Base-by-base conservation (phyloP, 2,797 vertebrate genomes). In the Sebastes taczanowskii region DNA sequence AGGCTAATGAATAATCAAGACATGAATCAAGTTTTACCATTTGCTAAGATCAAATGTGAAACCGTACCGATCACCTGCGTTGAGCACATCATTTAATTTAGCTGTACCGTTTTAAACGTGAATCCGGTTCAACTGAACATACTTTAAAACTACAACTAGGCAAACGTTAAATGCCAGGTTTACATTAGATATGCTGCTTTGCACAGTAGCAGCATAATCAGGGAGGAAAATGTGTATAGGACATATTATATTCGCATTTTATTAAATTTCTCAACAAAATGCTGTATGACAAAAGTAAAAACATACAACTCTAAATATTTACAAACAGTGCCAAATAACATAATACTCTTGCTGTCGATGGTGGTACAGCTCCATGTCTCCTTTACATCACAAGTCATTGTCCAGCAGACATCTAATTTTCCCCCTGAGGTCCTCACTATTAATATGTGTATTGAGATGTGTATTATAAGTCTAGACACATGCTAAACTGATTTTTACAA, bases 251-350 rank as follows among this genome's bases (percentile, higher is more conserved):
- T 38, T 65, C 3, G 2, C 16, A 23, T 80, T 88, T 82, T 65
- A 63, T 80, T 78, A 29, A 7, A 42, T 66, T 58, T 77, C 14
- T 56, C 30, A 38, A 78, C 35, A 83, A 85, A 81, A 27, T 38
- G 9, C 64, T 78, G 27, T 34, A 62, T 34, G 55, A 80, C 38
- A 18, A 53, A 66, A 70, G 14, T 71, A 81, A 84, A 87, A 80
- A 67, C 81, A 85, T 30, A 75, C 75, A 85, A 78, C 66, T 56
- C 25, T 13, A 52, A 78, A 69, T 87, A 90, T 91, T 74, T 89
- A 92, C 91, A 90, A 65, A 81, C 74, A 81, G 63, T 88, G 85
- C 60, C 76, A 78, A 78, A 64, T 63, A 70, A 74, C 66, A 85
- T 59, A 32, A 78, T 59, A 59, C 16, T 35, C 27, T 52, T 69